Conservation (phyloP, 2,113 vertebrate species). For the Albula goreensis region DNA sequence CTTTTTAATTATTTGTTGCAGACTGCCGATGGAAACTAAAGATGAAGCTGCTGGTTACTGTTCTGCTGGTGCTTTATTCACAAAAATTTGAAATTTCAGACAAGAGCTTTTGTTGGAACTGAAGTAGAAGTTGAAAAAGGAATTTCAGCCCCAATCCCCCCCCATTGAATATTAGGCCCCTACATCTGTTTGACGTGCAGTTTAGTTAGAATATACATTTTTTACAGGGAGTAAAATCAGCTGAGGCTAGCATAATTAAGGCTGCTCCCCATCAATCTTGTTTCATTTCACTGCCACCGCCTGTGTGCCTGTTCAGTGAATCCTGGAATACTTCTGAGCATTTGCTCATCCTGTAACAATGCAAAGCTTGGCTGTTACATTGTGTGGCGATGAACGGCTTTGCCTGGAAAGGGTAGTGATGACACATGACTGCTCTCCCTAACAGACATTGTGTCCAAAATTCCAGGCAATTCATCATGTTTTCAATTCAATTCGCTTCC, state of each 20-base stretch:
- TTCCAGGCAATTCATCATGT: constrained; percentile 40
- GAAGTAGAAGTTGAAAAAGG: constrained; percentile 24
- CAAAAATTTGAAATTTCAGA: constrained; percentile 24
- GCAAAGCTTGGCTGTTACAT: constrained; percentile 7
- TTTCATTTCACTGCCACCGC: constrained; percentile 23
- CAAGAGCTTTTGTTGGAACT: not conserved
- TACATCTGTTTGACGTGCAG: constrained; percentile 31
- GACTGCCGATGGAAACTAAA: constrained; percentile 10
- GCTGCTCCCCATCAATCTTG: constrained; percentile 37
- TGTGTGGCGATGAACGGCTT: not conserved
- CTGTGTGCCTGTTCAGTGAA: constrained; percentile 25
- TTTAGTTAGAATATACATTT: constrained; percentile 34
- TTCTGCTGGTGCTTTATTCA: constrained; percentile 9
- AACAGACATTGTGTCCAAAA: constrained; percentile 30
- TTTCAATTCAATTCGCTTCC: constrained; percentile 37
- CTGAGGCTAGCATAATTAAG: constrained; percentile 46
- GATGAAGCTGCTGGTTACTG: not conserved
- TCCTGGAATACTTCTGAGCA: constrained; percentile 32
- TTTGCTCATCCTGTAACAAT: constrained; percentile 27
- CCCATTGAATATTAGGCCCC: constrained; percentile 18
- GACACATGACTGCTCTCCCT: constrained; percentile 13
- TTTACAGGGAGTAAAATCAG: constrained; percentile 35
- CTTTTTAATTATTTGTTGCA: constrained; percentile 20
- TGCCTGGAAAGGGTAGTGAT: constrained; percentile 24
- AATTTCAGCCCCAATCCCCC: constrained; percentile 1